Evolutionary conservation across 2,113 vertebrate genomes (phyloP).

Genomic region (Zapus hudsonius): DNA sequence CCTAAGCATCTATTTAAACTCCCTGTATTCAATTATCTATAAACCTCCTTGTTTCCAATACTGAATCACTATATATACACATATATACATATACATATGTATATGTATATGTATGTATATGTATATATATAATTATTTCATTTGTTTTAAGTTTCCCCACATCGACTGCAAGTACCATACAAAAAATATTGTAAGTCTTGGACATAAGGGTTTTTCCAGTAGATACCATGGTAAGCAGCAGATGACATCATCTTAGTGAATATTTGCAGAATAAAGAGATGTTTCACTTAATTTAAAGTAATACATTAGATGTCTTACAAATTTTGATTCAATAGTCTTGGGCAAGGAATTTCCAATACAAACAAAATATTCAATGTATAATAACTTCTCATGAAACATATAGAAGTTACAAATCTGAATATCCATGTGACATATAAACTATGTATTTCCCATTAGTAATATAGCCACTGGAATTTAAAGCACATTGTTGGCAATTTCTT

Average conservation of each 20-base stretch:
- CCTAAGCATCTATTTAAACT: not conserved
- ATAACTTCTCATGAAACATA: not conserved
- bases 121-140: too few species aligned
- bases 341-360: conserved; percentile 4
- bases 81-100: not conserved
- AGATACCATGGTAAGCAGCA: too few species aligned
- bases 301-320: not conserved
- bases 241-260: not conserved
- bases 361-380: not conserved
- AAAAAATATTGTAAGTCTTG: too few species aligned
- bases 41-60: not conserved
- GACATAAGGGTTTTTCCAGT: too few species aligned
- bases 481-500: not conserved
- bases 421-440: not conserved
- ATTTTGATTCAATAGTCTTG: not conserved
- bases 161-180: too few species aligned
- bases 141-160: too few species aligned
- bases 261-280: conserved; percentile 19
- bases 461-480: not conserved
- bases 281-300: conserved; percentile 27
- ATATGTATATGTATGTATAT: too few species aligned
- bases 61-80: not conserved
- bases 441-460: not conserved
- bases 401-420: not conserved
- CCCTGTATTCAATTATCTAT: not conserved